These are phyloP conservation scores for Tyto alba DNA, from an alignment of 2,113 vertebrate species.

Conservation along the genomic window DNA sequence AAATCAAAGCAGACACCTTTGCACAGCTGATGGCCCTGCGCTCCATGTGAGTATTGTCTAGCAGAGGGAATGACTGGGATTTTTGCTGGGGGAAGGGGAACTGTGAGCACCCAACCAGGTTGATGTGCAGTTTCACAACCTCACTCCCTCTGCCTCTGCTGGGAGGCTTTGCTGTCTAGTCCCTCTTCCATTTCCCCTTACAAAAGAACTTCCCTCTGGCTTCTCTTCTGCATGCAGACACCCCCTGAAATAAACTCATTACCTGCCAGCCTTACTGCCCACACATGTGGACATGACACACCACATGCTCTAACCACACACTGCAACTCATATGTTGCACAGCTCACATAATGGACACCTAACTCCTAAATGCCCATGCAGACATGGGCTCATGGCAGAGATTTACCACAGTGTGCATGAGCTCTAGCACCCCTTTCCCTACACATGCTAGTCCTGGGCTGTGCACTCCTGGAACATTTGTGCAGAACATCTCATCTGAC, in stretches of 20 bases:
- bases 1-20: slow-evolving; percentile 85
- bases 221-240: not conserved
- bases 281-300: too few relatives aligned
- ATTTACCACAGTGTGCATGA: accelerated
- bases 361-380: not conserved
- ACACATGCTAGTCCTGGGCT: not conserved
- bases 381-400: not conserved
- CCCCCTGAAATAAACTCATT: not conserved
- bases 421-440: not conserved
- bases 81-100: not conserved
- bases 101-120: not conserved
- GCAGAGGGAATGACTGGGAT: not conserved
- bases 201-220: not conserved
- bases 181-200: not conserved
- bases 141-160: not conserved
- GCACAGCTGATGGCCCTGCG: slow-evolving; percentile 83
- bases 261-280: not conserved
- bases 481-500: not conserved
- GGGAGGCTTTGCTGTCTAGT: not conserved
- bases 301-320: accelerated
- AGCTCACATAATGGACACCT: not conserved
- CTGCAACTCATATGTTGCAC: not conserved
- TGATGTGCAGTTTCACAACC: not conserved
- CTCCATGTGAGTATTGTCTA: slow-evolving; percentile 79
- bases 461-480: accelerated